Conservation (phyloP, 2,797 vertebrate genomes). For the Poeciliopsis gracilis region DNA sequence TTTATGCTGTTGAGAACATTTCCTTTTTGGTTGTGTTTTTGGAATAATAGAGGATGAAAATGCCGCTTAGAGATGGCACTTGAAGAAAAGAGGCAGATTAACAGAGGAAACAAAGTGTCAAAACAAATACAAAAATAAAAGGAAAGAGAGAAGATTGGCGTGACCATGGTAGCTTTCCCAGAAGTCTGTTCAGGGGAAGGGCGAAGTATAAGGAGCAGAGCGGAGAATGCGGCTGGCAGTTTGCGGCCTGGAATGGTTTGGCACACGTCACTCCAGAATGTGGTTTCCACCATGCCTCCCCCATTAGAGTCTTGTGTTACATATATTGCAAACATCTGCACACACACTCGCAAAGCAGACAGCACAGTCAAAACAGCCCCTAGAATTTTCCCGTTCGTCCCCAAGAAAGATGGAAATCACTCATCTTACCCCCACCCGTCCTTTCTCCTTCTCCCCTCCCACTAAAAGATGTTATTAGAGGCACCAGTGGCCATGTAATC, state of each 20-base stretch:
- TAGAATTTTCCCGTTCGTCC: slow-evolving; percentile 50
- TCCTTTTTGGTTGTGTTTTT: slow-evolving; percentile 32
- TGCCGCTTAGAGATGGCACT: slow-evolving; percentile 4
- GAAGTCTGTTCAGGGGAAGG: slow-evolving; percentile 4
- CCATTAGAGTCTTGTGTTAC: slow-evolving; percentile 69
- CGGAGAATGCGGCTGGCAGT: slow-evolving; percentile 28
- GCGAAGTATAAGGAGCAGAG: slow-evolving; percentile 22
- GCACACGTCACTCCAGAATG: slow-evolving; percentile 58
- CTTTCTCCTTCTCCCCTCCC: slow-evolving; percentile 25
- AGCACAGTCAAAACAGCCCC: slow-evolving; percentile 55
- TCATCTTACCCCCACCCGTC: slow-evolving; percentile 34
- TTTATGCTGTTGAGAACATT: slow-evolving; percentile 8
- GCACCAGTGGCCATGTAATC: slow-evolving; percentile 83
- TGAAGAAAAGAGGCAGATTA: slow-evolving; percentile 18
- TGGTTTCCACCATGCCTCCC: slow-evolving; percentile 62
- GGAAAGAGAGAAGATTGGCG: slow-evolving; percentile 11
- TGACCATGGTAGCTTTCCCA: slow-evolving; percentile 18
- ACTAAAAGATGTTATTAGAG: slow-evolving; percentile 80
- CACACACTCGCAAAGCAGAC: slow-evolving; percentile 40
- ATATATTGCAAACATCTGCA: slow-evolving; percentile 63
- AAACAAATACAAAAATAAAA: slow-evolving; percentile 32
- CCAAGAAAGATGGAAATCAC: slow-evolving; percentile 67
- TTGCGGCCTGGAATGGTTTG: slow-evolving; percentile 63
- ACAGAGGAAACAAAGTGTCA: slow-evolving; percentile 28
- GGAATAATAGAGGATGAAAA: slow-evolving; percentile 34